Conservation (phyloP, 2,113 vertebrate genomes). For the Epinephelus fuscoguttatus region DNA sequence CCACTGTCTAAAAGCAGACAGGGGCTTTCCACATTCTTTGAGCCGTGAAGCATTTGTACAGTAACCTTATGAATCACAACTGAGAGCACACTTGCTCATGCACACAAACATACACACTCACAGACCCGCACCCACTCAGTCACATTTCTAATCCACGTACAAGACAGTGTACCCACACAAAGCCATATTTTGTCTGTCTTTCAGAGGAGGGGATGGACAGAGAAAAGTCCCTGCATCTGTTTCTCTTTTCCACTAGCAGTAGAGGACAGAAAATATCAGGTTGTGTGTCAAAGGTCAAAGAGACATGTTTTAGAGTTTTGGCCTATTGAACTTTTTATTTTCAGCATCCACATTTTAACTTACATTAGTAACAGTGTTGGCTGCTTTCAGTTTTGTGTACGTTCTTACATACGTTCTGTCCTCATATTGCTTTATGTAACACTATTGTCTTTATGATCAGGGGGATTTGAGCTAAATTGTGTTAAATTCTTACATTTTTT, state of each 20-base stretch:
- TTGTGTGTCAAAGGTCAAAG: constrained; percentile 39
- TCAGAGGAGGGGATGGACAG: constrained; percentile 47
- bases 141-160: constrained; percentile 53
- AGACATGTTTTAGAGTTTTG: not conserved
- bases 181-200: constrained; percentile 54
- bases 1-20: constrained; percentile 69
- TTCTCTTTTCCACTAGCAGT: constrained; percentile 57
- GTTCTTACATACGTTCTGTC: not conserved
- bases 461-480: not conserved
- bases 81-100: constrained; percentile 48
- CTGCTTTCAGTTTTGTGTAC: not conserved
- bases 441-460: not conserved
- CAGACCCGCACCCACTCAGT: constrained; percentile 54
- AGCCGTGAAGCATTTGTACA: constrained; percentile 70
- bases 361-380: not conserved
- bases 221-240: constrained; percentile 75
- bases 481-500: not conserved
- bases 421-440: not conserved
- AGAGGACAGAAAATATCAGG: constrained; percentile 32
- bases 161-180: constrained; percentile 65
- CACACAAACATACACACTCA: constrained; percentile 42
- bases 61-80: constrained; percentile 81
- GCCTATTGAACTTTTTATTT: not conserved
- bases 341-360: not conserved
- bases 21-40: constrained; percentile 80